A percentile compares a stretch with the other conserved stretches of the same genome.
Evolutionary conservation across 2,888 invertebrate species (phyloP).

Genomic region (Notodonta dromedarius): DNA sequence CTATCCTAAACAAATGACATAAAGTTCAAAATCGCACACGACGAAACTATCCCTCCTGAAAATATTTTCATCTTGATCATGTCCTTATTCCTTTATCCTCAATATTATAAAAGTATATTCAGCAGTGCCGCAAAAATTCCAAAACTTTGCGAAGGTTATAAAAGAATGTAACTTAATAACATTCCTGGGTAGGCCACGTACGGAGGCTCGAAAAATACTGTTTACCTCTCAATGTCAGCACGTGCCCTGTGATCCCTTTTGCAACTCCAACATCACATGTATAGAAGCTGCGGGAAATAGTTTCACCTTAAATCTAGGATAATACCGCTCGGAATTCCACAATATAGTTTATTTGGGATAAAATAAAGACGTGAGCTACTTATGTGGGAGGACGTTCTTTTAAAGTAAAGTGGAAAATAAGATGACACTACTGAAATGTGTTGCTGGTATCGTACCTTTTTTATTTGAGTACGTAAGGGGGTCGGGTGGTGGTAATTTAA

Average conservation of each 20-base stretch:
- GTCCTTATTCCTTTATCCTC: slow-evolving; percentile 33
- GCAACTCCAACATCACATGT: slow-evolving; percentile 22
- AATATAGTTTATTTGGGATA: slow-evolving; percentile 12
- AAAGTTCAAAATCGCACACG: slow-evolving; percentile 22
- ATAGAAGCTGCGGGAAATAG: slow-evolving; percentile 23
- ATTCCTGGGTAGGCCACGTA: slow-evolving; percentile 49
- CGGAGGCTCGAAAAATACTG: slow-evolving; percentile 43
- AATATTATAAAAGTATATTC: slow-evolving; percentile 48
- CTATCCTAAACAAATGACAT: background rate
- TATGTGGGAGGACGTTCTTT: slow-evolving; percentile 3
- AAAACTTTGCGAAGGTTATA: slow-evolving; percentile 46
- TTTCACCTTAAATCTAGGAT: slow-evolving; percentile 17
- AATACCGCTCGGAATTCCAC: slow-evolving; percentile 14
- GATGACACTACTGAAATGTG: background rate
- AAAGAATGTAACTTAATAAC: slow-evolving; percentile 54
- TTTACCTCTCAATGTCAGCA: slow-evolving; percentile 44
- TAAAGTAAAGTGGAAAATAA: background rate
- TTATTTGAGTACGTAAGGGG: background rate
- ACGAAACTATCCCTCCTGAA: slow-evolving; percentile 13
- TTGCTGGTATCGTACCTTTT: background rate
- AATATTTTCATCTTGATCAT: slow-evolving; percentile 41
- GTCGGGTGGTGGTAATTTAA: no score
- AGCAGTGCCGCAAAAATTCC: slow-evolving; percentile 46
- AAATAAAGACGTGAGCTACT: slow-evolving; percentile 6
- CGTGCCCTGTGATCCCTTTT: slow-evolving; percentile 38